Evolutionary conservation across 1,140 invertebrate species (phyloP).

Genomic region (Wiebesia pumilae): DNA sequence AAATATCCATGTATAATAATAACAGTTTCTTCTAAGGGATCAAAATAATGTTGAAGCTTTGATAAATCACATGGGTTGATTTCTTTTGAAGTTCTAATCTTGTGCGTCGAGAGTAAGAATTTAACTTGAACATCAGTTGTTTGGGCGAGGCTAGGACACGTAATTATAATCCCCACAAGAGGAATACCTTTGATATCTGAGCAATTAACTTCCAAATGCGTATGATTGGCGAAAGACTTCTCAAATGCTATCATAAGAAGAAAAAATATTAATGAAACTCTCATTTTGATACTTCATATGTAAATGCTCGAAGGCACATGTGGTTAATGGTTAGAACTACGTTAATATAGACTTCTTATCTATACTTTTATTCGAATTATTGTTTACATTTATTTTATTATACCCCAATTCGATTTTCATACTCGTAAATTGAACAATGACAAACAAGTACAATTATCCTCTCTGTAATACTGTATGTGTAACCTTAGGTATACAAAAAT

Average conservation of each 20-base stretch:
- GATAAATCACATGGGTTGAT: not conserved
- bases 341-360: slow-evolving; percentile 30
- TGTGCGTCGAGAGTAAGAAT: slow-evolving; percentile 26
- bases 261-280: slow-evolving; percentile 2
- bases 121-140: not conserved
- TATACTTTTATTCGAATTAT: not conserved
- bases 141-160: not conserved
- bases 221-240: not conserved
- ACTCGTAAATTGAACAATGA: not conserved
- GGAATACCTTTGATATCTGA: slow-evolving; percentile 27
- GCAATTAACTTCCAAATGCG: not conserved
- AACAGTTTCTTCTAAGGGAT: slow-evolving; percentile 30
- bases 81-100: not conserved
- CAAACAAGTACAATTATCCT: not conserved
- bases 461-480: not conserved
- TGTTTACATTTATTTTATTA: not conserved
- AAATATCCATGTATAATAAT: slow-evolving; percentile 46
- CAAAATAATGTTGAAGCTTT: not conserved
- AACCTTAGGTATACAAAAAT: not conserved
- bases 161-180: slow-evolving; percentile 1
- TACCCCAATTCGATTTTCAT: not conserved
- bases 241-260: not conserved
- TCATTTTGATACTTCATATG: slow-evolving; percentile 9
- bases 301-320: not conserved
- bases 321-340: not conserved